Percentiles rank a stretch among this genome's conserved stretches.
Evolutionary conservation across 2,888 invertebrate genomes (phyloP).

Genomic region (Boloria selene): DNA sequence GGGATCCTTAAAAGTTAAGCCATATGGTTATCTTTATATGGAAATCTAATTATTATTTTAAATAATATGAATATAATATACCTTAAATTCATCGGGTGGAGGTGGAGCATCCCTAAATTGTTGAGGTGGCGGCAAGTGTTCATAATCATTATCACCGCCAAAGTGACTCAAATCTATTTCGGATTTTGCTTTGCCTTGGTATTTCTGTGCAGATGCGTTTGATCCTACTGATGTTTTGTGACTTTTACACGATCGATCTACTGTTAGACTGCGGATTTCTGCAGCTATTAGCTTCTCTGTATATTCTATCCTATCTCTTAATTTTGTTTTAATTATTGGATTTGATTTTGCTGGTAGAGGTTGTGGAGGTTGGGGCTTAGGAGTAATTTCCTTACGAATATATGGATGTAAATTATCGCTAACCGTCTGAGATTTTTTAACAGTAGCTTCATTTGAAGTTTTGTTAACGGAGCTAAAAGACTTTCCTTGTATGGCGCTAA

Average conservation of each 20-base stretch:
- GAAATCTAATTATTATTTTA: not conserved
- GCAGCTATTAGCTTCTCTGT: constrained; percentile 78
- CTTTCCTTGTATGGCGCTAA: constrained; percentile 74
- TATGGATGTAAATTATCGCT: constrained; percentile 77
- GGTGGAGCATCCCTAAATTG: constrained; percentile 92
- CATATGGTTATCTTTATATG: constrained; percentile 19
- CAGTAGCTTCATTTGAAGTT: constrained; percentile 60
- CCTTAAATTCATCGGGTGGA: constrained; percentile 88
- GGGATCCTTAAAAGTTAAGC: constrained; percentile 60
- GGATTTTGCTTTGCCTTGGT: constrained; percentile 81
- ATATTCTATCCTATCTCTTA: constrained; percentile 76
- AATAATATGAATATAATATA: constrained; percentile 42
- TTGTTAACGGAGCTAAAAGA: constrained; percentile 60
- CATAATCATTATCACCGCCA: constrained; percentile 84
- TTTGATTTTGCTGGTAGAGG: constrained; percentile 50
- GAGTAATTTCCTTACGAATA: constrained; percentile 75
- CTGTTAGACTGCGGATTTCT: constrained; percentile 71
- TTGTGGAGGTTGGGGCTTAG: constrained; percentile 51
- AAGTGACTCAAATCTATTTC: constrained; percentile 82
- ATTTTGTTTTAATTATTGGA: constrained; percentile 59
- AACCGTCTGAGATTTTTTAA: constrained; percentile 76
- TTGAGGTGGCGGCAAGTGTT: constrained; percentile 91
- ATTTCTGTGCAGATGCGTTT: constrained; percentile 59
- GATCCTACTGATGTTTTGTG: constrained; percentile 57
- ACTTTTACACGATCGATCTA: constrained; percentile 69